Conservation (phyloP, 1,140 invertebrate genomes). For the Tetranychus cinnabarinus region DNA sequence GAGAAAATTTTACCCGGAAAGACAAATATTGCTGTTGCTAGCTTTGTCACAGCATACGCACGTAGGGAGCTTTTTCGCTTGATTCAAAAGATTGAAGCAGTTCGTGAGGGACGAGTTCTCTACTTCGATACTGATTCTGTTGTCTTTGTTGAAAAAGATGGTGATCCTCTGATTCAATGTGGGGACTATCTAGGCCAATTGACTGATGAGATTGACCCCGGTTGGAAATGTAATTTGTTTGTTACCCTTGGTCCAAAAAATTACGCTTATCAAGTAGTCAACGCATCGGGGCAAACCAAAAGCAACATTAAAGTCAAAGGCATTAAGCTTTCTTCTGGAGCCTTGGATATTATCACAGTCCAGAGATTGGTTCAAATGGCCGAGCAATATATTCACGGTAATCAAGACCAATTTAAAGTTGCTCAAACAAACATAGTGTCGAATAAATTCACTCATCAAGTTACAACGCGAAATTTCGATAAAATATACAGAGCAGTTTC, state of each 20-base stretch:
- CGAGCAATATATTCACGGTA: neutral
- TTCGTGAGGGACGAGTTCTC: constrained; percentile 10
- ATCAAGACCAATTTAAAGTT: neutral
- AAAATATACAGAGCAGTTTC: neutral
- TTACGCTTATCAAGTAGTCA: constrained; percentile 1
- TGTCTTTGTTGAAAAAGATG: constrained; percentile 13
- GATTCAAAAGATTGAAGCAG: constrained; percentile 15
- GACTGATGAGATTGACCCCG: constrained; percentile 2
- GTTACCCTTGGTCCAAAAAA: constrained; percentile 1
- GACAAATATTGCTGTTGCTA: constrained; percentile 19
- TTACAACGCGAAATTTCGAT: neutral
- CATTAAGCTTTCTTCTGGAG: neutral
- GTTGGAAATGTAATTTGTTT: neutral
- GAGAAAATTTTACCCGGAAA: neutral
- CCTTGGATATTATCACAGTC: neutral
- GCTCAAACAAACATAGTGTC: neutral
- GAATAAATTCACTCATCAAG: neutral
- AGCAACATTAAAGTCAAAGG: neutral
- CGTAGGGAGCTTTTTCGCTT: constrained; percentile 20
- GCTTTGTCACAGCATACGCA: constrained; percentile 21
- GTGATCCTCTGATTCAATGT: constrained; percentile 5
- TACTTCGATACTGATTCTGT: constrained; percentile 23
- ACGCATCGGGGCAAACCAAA: neutral
- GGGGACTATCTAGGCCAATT: constrained; percentile 4
- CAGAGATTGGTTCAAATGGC: neutral